Conservation (phyloP, 2,888 invertebrate genomes). For the Andricus curvator region DNA sequence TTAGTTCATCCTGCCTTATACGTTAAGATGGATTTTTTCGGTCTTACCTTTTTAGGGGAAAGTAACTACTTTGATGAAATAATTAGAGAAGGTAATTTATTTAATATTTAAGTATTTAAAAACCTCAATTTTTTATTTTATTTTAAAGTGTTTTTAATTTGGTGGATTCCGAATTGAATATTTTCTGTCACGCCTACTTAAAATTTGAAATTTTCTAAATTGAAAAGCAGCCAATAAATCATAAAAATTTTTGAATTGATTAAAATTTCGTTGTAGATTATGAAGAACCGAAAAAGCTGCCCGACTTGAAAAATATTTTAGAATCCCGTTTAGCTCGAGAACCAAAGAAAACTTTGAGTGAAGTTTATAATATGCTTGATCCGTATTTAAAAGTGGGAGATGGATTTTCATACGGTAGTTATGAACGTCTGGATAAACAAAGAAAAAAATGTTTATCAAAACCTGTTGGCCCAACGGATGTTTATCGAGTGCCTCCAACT, state of each 20-base stretch:
- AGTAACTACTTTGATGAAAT: constrained; percentile 43
- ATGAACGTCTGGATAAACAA: constrained; percentile 44
- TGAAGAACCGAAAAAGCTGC: constrained; percentile 42
- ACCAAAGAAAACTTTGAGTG: constrained; percentile 41
- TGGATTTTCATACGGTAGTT: constrained; percentile 49
- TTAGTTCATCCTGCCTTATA: not conserved
- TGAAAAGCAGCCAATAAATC: too few relatives aligned
- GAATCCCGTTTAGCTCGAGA: constrained; percentile 43
- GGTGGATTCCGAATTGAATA: too few relatives aligned
- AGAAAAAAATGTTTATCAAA: constrained; percentile 45
- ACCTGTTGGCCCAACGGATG: constrained; percentile 46
- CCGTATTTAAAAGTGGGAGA: constrained; percentile 43
- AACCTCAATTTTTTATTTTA: too few relatives aligned
- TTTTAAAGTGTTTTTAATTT: too few relatives aligned
- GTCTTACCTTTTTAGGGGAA: constrained; percentile 46
- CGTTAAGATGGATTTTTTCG: constrained; percentile 48
- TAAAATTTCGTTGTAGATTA: constrained; percentile 18
- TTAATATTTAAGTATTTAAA: not conserved
- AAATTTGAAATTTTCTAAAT: too few relatives aligned
- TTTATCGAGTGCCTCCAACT: constrained; percentile 43
- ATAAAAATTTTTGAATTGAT: not conserved
- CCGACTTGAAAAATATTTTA: constrained; percentile 42
- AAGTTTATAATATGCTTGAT: constrained; percentile 47
- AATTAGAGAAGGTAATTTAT: constrained; percentile 42
- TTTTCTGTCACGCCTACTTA: too few relatives aligned